Evolutionary conservation across 2,888 invertebrate genomes (phyloP).

Genomic region (Blastobasis adustella): DNA sequence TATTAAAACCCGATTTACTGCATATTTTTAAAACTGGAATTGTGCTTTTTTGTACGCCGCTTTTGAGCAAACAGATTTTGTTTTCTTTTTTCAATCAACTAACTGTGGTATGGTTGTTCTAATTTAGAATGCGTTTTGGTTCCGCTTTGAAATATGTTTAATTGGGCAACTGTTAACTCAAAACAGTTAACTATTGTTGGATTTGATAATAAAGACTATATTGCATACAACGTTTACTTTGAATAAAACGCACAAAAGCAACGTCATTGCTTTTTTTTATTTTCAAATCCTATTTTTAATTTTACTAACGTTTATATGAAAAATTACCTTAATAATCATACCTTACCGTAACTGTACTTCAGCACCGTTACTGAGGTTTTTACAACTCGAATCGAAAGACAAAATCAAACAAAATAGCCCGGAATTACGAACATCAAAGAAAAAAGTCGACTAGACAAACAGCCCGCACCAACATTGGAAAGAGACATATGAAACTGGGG

Average conservation of each 20-base stretch:
- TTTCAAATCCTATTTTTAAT: no score
- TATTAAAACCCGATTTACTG: not conserved
- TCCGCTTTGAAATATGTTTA: no score
- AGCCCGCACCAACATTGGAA: constrained; percentile 20
- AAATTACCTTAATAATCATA: not conserved
- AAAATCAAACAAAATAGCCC: constrained; percentile 9
- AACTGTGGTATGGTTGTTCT: not conserved
- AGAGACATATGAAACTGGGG: constrained; percentile 41
- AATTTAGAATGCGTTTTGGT: no score
- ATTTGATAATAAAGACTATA: no score
- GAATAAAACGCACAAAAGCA: no score
- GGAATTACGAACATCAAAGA: not conserved
- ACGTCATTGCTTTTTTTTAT: no score
- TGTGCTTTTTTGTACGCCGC: not conserved
- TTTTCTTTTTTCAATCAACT: not conserved
- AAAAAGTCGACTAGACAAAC: not conserved
- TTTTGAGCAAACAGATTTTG: not conserved
- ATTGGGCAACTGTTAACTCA: no score
- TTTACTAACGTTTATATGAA: not conserved
- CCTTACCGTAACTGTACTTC: not conserved
- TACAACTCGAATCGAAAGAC: constrained; percentile 1
- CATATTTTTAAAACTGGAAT: not conserved
- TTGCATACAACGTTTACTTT: no score
- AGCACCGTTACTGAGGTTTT: no score
- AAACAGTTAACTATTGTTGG: no score